Percentiles rank a stretch among this genome's conserved stretches.
phyloP scores from a whole-genome alignment of 1,140 invertebrate genomes.

The Oncopodura yosiiana region DNA sequence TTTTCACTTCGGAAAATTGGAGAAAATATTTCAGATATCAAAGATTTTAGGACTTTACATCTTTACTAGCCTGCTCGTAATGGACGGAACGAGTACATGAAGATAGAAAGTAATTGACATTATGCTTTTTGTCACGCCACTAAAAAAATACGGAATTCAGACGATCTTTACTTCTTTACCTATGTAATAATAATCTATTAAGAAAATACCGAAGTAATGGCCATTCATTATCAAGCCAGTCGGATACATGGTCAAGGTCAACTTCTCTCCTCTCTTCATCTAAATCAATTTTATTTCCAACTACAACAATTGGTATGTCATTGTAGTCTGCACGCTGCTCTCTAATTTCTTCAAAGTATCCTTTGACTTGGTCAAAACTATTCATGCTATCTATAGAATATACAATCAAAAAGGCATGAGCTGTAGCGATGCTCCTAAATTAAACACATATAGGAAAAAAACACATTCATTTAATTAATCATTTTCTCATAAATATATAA shows the following conservation, averaged over 20 bases:
- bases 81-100: too few relatives aligned
- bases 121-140: too few relatives aligned
- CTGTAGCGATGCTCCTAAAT: slow-evolving; percentile 79
- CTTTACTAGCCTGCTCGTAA: too few relatives aligned
- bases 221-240: slow-evolving; percentile 66
- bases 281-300: slow-evolving; percentile 72
- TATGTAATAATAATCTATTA: slow-evolving; percentile 25
- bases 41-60: too few relatives aligned
- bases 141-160: slow-evolving; percentile 4
- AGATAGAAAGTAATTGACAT: too few relatives aligned
- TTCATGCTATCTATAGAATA: slow-evolving; percentile 73
- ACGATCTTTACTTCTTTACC: neutral
- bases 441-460: too few relatives aligned
- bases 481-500: too few relatives aligned
- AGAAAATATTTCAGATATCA: too few relatives aligned
- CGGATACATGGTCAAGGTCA: slow-evolving; percentile 61
- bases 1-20: too few relatives aligned
- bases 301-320: slow-evolving; percentile 75
- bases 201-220: slow-evolving; percentile 52
- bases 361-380: slow-evolving; percentile 7
- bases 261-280: slow-evolving; percentile 51
- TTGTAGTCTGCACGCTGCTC: slow-evolving; percentile 66
- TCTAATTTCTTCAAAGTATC: slow-evolving; percentile 56
- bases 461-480: too few relatives aligned
- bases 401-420: slow-evolving; percentile 79